phyloP scores from a whole-genome alignment of 2,888 invertebrate species.

The Entomobrya proxima region DNA sequence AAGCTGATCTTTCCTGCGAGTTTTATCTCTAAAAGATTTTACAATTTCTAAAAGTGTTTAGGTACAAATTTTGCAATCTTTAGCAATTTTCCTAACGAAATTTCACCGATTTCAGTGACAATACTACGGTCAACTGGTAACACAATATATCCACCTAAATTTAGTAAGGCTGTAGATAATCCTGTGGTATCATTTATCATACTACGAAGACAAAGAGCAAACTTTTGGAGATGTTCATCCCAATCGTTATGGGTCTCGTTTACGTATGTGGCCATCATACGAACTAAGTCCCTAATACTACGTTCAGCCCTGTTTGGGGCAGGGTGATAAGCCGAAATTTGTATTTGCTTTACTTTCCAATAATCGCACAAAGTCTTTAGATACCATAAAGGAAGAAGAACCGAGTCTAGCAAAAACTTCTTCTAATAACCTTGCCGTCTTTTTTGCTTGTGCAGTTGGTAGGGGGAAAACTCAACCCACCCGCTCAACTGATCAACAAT shows the following conservation, averaged over 20 bases:
- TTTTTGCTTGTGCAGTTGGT: conserved; percentile 48
- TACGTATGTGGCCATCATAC: too few species aligned
- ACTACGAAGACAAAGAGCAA: too few species aligned
- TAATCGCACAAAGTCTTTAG: conserved; percentile 26
- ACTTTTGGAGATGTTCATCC: too few species aligned
- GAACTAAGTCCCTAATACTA: too few species aligned
- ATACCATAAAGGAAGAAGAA: conserved; percentile 43
- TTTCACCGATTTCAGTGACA: not conserved
- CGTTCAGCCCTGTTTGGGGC: conserved; percentile 37
- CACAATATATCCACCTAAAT: not conserved
- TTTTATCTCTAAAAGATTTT: conserved; percentile 12
- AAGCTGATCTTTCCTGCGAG: not conserved
- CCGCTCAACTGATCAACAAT: conserved; percentile 70
- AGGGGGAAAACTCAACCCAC: conserved; percentile 70
- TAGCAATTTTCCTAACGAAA: not conserved
- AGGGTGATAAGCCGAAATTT: conserved; percentile 30
- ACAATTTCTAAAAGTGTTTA: conserved; percentile 14
- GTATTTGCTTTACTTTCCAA: conserved; percentile 38
- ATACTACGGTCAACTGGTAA: not conserved
- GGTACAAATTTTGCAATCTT: not conserved
- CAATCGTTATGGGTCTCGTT: too few species aligned
- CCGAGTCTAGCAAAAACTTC: conserved; percentile 68
- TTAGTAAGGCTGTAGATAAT: conserved; percentile 26
- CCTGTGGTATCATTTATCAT: conserved; percentile 36
- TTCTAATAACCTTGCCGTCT: not conserved